Evolutionary conservation across 2,888 invertebrate genomes (phyloP), one percentile per base, ranked within the genome.

Genomic region (Nectonema munidae): DNA sequence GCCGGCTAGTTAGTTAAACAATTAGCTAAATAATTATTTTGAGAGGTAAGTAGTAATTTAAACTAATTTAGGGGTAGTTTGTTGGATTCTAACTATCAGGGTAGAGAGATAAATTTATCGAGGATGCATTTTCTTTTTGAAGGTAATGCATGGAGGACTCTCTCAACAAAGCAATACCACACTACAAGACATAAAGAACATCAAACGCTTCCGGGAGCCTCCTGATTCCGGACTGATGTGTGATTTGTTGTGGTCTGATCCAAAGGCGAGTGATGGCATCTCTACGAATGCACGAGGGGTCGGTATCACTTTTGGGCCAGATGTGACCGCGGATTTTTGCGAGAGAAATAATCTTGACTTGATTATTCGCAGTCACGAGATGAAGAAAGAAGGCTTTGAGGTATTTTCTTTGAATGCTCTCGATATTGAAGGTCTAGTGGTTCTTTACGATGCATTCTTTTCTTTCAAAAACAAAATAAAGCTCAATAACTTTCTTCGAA

Each of bases 181-280:
- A n/a, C 59, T 99, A 39, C 71, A 81, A 42, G 77, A 86, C 48
- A 76, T 95, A 44, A 61, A 71, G 37, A 66, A 66, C 45, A 70
- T 76, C 42, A 72, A 83, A 43, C 67, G 95, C 49, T 77, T 83
- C 53, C 66, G 77, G 45, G 89, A 99, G 52, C 95, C 95, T 2
- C 89, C 95, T 0, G 86, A 83, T 49, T 76, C 77, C 50, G 83
- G 69, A 43, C 64, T 74, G 44, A 99, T 99, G 95, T 95, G 89
- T 54, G 95, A 95, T 54, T 60, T 95, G 39, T 62, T 95, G 14
- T 95, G 95, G 95, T 83, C 83, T 1, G 95, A 99, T 59, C 95
- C 95, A 0, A 83, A 86, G 51, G 71, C 71, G 5, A 69, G 71
- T 58, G 51, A 54, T 39, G 95, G 95, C 0, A 63, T 79, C 25